A percentile compares a stretch with the other conserved stretches of the same genome.
Conservation (phyloP, 1,140 invertebrate genomes). For the Eubasilissa regina region DNA sequence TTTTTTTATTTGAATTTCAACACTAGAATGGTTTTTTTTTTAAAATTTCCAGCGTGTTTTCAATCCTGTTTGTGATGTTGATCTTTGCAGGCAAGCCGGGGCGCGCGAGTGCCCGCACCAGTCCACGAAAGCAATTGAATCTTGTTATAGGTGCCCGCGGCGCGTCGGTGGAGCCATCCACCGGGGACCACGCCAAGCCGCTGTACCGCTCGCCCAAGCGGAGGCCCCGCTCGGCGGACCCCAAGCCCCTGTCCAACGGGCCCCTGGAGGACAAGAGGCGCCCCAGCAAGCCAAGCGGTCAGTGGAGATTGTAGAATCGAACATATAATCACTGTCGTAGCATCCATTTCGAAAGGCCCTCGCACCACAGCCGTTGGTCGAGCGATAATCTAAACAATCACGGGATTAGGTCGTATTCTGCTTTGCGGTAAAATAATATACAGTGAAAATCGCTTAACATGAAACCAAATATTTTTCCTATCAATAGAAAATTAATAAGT, state of each 20-base stretch:
- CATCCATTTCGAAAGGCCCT: no score
- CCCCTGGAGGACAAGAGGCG: conserved; percentile 62
- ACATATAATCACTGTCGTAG: no score
- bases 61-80: conserved; percentile 13
- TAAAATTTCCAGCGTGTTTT: neutral
- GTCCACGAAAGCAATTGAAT: conserved; percentile 61
- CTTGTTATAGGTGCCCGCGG: conserved; percentile 60
- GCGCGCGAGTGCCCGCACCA: conserved; percentile 54
- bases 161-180: conserved; percentile 76
- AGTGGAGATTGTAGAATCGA: conserved; percentile 54
- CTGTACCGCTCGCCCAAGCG: conserved; percentile 83
- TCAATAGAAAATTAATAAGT: no score
- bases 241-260: conserved; percentile 64
- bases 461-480: no score
- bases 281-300: conserved; percentile 69
- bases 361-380: no score
- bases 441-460: no score
- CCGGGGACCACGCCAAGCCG: conserved; percentile 61
- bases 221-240: conserved; percentile 77
- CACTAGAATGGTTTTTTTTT: no score
- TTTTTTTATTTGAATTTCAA: no score
- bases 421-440: no score
- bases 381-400: no score
- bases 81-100: conserved; percentile 27
- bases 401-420: no score